A percentile compares a stretch with the other conserved stretches of the same genome.
Conservation (phyloP, 2,797 vertebrate genomes). For the Phoxinus dragarum region DNA sequence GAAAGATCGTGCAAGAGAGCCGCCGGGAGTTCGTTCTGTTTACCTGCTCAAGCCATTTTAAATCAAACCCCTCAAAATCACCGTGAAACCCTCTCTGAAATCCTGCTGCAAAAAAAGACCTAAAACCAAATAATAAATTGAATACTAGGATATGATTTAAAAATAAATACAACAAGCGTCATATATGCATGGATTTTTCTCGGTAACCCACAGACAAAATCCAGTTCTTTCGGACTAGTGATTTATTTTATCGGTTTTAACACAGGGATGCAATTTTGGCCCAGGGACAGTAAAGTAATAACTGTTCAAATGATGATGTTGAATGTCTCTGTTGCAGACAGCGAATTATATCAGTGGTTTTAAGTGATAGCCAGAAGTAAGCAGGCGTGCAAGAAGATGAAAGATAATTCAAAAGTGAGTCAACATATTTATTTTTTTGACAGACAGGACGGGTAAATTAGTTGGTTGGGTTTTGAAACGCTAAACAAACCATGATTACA, state of each 20-base stretch:
- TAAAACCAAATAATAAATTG: slow-evolving; percentile 42
- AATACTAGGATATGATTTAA: slow-evolving; percentile 20
- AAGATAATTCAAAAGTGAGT: slow-evolving; percentile 25
- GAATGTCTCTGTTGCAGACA: slow-evolving; percentile 38
- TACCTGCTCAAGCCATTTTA: slow-evolving; percentile 54
- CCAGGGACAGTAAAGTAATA: slow-evolving; percentile 58
- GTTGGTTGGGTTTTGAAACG: not conserved
- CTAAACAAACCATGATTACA: not conserved
- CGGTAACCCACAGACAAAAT: slow-evolving; percentile 33
- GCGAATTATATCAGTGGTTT: slow-evolving; percentile 18
- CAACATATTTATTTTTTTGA: slow-evolving; percentile 22
- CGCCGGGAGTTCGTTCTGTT: slow-evolving; percentile 46
- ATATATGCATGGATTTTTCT: slow-evolving; percentile 10
- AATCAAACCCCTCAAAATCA: slow-evolving; percentile 43
- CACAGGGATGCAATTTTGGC: slow-evolving; percentile 6
- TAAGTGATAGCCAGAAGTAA: slow-evolving; percentile 28
- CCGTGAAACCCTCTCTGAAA: slow-evolving; percentile 4
- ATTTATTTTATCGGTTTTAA: slow-evolving; percentile 52
- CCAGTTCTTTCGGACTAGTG: slow-evolving; percentile 21
- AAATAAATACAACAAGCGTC: not conserved
- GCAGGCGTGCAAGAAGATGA: not conserved
- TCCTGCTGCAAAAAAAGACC: slow-evolving; percentile 24
- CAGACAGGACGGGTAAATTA: slow-evolving; percentile 4
- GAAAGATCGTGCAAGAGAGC: slow-evolving; percentile 10
- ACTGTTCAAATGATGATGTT: slow-evolving; percentile 30